These are phyloP conservation scores for Mesochorus sp. DNA, from an alignment of 2,888 invertebrate genomes.

Conservation along the genomic window DNA sequence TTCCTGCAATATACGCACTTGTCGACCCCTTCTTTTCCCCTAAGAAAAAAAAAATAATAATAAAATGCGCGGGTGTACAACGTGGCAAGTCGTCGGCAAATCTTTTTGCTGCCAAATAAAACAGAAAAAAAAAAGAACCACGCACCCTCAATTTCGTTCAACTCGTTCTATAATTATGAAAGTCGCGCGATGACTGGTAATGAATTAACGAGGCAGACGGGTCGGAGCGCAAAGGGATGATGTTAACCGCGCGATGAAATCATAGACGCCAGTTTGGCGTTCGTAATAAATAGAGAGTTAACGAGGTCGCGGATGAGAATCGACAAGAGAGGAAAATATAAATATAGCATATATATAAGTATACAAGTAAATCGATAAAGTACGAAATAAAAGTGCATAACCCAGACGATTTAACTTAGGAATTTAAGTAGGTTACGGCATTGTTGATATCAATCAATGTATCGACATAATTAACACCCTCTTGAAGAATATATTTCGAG, in stretches of 20 bases:
- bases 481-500: background rate
- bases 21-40: too few relatives aligned
- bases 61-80: too few relatives aligned
- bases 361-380: too few relatives aligned
- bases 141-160: background rate
- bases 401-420: too few relatives aligned
- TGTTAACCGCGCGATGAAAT: slow-evolving; percentile 4
- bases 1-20: too few relatives aligned
- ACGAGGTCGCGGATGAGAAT: slow-evolving; percentile 37
- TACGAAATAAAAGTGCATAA: too few relatives aligned
- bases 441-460: background rate
- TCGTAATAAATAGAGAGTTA: slow-evolving; percentile 41
- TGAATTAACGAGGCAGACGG: slow-evolving; percentile 40
- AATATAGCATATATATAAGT: too few relatives aligned
- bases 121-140: background rate
- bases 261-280: background rate
- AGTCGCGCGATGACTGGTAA: slow-evolving; percentile 8
- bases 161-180: slow-evolving; percentile 15
- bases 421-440: background rate
- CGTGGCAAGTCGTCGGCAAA: too few relatives aligned
- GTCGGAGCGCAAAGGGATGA: background rate
- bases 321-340: too few relatives aligned
- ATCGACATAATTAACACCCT: background rate
- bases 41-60: too few relatives aligned
- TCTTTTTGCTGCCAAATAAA: too few relatives aligned